These are phyloP conservation scores for Dolichallabes microphthalmus DNA, from an alignment of 2,113 vertebrate species.

Conservation along the genomic window DNA sequence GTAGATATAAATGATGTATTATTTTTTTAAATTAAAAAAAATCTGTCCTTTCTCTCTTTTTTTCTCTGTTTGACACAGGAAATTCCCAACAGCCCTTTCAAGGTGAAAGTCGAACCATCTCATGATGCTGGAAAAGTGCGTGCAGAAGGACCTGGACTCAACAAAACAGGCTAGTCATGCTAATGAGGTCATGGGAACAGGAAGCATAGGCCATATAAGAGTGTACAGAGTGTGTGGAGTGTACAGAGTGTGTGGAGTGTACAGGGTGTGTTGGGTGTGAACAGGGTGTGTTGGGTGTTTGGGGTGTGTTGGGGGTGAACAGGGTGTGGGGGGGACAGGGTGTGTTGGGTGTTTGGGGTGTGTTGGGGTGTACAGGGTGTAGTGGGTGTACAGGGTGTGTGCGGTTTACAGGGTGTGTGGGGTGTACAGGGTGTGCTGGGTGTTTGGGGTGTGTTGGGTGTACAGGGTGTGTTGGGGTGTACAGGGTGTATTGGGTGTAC, in stretches of 20 bases:
- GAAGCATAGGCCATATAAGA: not conserved
- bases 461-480: no score
- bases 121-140: constrained; percentile 89
- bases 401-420: no score
- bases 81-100: constrained; percentile 89
- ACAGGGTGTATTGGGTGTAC: no score
- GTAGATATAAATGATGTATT: not conserved
- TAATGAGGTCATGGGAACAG: not conserved
- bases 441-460: no score
- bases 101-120: constrained; percentile 90
- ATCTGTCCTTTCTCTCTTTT: not conserved
- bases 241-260: not conserved
- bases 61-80: constrained; percentile 80
- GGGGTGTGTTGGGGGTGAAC: no score
- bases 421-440: not conserved
- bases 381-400: not conserved
- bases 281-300: not conserved
- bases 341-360: no score
- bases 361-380: not conserved
- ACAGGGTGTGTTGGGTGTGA: no score
- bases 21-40: not conserved
- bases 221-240: no score
- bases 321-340: not conserved
- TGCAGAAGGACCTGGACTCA: constrained; percentile 89
- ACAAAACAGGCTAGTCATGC: constrained; percentile 78